phyloP scores from a whole-genome alignment of 2,888 invertebrate species.

The Dysmachus trigonus region DNA sequence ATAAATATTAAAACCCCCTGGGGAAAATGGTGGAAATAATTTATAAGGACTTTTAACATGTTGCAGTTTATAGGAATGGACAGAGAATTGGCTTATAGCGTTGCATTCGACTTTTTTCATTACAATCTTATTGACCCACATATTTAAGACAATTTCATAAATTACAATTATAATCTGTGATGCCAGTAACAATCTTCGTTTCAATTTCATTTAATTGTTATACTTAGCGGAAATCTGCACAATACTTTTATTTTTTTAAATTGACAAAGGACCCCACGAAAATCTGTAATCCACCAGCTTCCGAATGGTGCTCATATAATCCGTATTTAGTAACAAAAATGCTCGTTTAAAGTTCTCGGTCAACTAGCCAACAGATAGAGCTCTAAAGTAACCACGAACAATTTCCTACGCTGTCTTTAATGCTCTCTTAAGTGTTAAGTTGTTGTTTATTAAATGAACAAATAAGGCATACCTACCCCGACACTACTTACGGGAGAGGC shows the following conservation, averaged over 20 bases:
- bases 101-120: neutral
- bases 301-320: neutral
- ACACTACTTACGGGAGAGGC: slow-evolving; percentile 53
- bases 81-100: neutral
- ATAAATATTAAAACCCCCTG: neutral
- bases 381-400: slow-evolving; percentile 10
- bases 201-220: neutral
- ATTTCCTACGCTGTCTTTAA: neutral
- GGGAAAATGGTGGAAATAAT: neutral
- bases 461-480: slow-evolving; percentile 55
- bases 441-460: slow-evolving; percentile 37
- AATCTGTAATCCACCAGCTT: neutral
- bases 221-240: neutral
- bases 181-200: neutral
- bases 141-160: neutral
- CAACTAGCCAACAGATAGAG: neutral
- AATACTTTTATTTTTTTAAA: neutral
- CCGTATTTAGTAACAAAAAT: neutral
- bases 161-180: neutral
- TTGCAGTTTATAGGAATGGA: neutral
- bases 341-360: neutral
- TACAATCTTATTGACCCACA: neutral
- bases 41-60: neutral
- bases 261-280: neutral
- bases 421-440: neutral